Base-by-base conservation (phyloP, 2,113 vertebrate genomes). In the Zosterops japonicus region DNA sequence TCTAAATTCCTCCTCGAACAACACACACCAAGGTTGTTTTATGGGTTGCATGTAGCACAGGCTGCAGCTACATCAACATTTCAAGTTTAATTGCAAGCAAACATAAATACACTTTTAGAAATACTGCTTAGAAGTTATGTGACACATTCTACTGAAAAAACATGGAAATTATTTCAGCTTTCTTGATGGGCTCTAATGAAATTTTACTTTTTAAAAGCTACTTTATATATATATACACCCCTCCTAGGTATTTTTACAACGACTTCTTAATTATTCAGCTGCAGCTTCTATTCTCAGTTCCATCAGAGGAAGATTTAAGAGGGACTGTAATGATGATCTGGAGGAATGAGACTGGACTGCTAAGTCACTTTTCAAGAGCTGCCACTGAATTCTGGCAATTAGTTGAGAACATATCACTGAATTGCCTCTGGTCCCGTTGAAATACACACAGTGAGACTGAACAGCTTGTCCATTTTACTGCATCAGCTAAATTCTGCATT, bases 401-500 rank as follows among this genome's bases (percentile, higher is more conserved):
- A 90, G 29, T 8, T 77, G 46, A 69, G 65, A 93, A 46, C 14
- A 82, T 27, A 25, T 69, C 68, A 53, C 55, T 64, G 50, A 80
- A 83, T 31, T 88, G 89, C 50, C 70, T 91, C 33, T 27, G 68
- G 57, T 24, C 67, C 57, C 2, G 0, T 2, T 80, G 84, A 95
- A 95, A 79, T n/a, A 46, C 19, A 84, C 6, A 42, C n/a, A 57
- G 33, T 50, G 78, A 72, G 74, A 57, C 44, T 57, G 15, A 92
- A 72, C 72, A 91, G 77, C 89, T 85, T 95, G 93, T 76, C 82
- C 49, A 27, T 55, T 84, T 92, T 89, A 75, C 41, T 65, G 46
- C 87, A 93, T 76, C 87, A 87, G 89, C 74, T 87, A 42, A 87
- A 94, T 72, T 80, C 67, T 61, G 42, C 2, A 2, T 59, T 87